Evolutionary conservation across 2,797 vertebrate species (phyloP), one percentile per base, ranked within the genome.

Genomic region (Cirrhinus molitorella): DNA sequence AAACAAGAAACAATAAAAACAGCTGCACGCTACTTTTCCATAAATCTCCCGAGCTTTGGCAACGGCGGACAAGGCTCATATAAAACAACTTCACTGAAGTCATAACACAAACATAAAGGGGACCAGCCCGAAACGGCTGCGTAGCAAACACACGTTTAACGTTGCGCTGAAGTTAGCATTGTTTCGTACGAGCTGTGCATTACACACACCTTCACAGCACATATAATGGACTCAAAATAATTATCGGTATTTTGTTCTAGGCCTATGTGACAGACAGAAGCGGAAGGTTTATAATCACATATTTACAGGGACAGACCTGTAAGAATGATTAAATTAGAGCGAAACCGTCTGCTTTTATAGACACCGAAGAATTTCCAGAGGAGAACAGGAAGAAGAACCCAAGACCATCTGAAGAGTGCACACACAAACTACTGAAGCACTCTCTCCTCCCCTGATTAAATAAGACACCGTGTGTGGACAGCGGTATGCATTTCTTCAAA

Each of bases 21-120:
- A 21, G 11, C 5, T 23, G 55, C n/a, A 59, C 11, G n/a, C 55
- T 23, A n/a, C 0, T 23, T 23, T 57, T 12, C 55, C n/a, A 13
- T 23, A 23, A 25, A 61, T 14, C 57, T 59, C 55, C 11, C 11
- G 1, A 13, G 55, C 23, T 57, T 70, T 57, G n/a, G 49, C 49
- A 28, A 57, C 7, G 23, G 57, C 12, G 14, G 16, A 68, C 5
- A 14, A 5, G 49, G 28, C 23, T 85, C 73, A 59, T 71, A 66
- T 53, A 61, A 80, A 68, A 63, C 86, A 89, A 94, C 94, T 94
- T 95, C 94, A 94, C 79, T 91, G 92, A 95, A 95, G 93, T 90
- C 92, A 93, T 91, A 93, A 92, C 90, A 88, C 74, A 87, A 84
- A 88, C 45, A 75, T 11, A 72, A 90, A 89, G 72, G 81, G 79